Evolutionary conservation across 2,888 invertebrate species (phyloP).

Genomic region (Heteromyza rotundicornis): DNA sequence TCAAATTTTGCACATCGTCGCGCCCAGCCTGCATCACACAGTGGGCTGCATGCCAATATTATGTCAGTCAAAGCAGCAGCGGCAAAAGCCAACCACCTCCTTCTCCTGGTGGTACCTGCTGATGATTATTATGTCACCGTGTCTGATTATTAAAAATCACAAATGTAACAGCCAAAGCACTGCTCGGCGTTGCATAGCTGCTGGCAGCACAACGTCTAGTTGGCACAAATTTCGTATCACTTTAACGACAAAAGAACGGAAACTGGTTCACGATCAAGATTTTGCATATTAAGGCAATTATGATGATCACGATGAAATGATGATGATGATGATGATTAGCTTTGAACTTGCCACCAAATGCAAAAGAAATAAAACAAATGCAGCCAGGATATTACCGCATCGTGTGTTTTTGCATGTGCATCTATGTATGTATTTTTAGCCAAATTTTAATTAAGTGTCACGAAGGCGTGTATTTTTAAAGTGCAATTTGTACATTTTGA

Average conservation of each 20-base stretch:
- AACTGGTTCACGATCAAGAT: conserved; percentile 29
- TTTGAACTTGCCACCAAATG: conserved; percentile 22
- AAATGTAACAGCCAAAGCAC: not conserved
- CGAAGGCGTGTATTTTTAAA: conserved; percentile 22
- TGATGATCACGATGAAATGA: too few species aligned
- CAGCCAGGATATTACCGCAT: conserved; percentile 8
- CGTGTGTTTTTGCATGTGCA: too few species aligned
- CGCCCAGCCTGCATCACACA: not conserved
- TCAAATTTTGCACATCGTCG: not conserved
- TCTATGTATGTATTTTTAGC: too few species aligned
- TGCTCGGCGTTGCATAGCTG: not conserved
- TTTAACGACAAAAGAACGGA: conserved; percentile 14
- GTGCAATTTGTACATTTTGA: conserved; percentile 28
- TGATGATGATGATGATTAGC: not conserved
- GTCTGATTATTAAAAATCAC: too few species aligned
- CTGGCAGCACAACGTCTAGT: not conserved
- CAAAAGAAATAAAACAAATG: not conserved
- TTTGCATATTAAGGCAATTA: too few species aligned
- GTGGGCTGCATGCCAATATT: not conserved
- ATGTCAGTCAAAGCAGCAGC: not conserved
- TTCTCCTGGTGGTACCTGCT: not conserved
- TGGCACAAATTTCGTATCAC: not conserved
- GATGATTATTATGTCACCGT: not conserved
- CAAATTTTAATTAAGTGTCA: conserved; percentile 31
- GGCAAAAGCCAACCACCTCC: not conserved